phyloP scores from a whole-genome alignment of 2,888 invertebrate species.

The Neoascia interrupta region DNA sequence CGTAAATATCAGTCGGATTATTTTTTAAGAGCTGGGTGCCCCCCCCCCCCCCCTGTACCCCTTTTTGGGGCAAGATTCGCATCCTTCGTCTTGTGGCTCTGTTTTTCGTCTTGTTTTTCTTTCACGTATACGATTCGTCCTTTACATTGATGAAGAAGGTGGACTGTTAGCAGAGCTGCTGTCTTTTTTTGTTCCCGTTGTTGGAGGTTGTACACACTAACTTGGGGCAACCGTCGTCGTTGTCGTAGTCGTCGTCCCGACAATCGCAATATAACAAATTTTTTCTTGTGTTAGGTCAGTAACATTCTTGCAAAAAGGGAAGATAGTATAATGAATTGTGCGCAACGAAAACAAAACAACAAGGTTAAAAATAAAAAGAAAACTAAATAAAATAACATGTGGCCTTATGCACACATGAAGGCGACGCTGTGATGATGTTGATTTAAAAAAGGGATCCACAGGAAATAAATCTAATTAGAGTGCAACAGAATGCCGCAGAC shows the following conservation, averaged over 20 bases:
- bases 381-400: slow-evolving; percentile 49
- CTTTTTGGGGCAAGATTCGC: slow-evolving; percentile 32
- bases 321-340: slow-evolving; percentile 31
- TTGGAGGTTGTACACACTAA: slow-evolving; percentile 30
- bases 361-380: background rate
- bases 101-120: slow-evolving; percentile 28
- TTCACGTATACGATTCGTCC: background rate
- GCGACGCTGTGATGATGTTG: no score
- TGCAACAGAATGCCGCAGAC: no score
- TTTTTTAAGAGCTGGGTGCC: slow-evolving; percentile 51
- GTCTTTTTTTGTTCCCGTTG: slow-evolving; percentile 9
- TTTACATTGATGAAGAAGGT: slow-evolving; percentile 45
- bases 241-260: background rate
- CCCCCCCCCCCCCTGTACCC: background rate
- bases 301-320: slow-evolving; percentile 35
- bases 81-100: slow-evolving; percentile 37
- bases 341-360: background rate
- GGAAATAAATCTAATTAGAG: no score
- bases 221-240: slow-evolving; percentile 1
- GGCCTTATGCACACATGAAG: slow-evolving; percentile 25
- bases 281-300: slow-evolving; percentile 57
- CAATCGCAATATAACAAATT: slow-evolving; percentile 50
- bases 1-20: slow-evolving; percentile 68
- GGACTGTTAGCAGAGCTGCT: slow-evolving; percentile 36
- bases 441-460: background rate